Evolutionary conservation across 2,888 invertebrate species (phyloP).

Genomic region (Gandaritis pyraliata): DNA sequence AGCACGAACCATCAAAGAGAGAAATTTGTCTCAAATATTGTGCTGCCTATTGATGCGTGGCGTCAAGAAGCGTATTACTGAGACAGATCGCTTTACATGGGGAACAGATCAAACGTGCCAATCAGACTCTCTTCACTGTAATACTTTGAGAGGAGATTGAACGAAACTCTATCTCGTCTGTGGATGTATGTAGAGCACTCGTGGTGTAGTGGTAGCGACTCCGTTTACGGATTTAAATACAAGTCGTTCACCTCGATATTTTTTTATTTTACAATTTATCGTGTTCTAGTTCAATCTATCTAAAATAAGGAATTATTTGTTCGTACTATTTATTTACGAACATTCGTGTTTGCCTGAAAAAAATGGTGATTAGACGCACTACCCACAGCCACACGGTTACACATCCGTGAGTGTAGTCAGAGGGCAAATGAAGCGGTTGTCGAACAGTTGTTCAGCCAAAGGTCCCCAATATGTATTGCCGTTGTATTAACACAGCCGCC

Average conservation of each 20-base stretch:
- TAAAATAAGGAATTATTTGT: too few species aligned
- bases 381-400: too few species aligned
- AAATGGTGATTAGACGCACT: too few species aligned
- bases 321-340: too few species aligned
- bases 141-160: background rate
- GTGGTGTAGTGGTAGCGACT: background rate
- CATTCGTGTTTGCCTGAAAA: too few species aligned
- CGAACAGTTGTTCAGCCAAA: too few species aligned
- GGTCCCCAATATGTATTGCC: background rate
- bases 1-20: conserved; percentile 51
- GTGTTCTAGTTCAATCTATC: too few species aligned
- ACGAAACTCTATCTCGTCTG: too few species aligned
- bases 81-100: conserved; percentile 18
- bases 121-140: conserved; percentile 11
- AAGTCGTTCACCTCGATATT: too few species aligned
- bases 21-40: conserved; percentile 38
- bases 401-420: too few species aligned
- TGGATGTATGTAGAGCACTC: background rate
- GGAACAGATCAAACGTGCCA: conserved; percentile 24
- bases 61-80: conserved; percentile 27
- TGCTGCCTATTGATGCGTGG: conserved; percentile 31
- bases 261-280: too few species aligned
- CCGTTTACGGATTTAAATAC: background rate
- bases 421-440: too few species aligned
- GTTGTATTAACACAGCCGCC: background rate